Evolutionary conservation across 1,140 invertebrate genomes (phyloP).

Genomic region (Lordiphosa collinella): DNA sequence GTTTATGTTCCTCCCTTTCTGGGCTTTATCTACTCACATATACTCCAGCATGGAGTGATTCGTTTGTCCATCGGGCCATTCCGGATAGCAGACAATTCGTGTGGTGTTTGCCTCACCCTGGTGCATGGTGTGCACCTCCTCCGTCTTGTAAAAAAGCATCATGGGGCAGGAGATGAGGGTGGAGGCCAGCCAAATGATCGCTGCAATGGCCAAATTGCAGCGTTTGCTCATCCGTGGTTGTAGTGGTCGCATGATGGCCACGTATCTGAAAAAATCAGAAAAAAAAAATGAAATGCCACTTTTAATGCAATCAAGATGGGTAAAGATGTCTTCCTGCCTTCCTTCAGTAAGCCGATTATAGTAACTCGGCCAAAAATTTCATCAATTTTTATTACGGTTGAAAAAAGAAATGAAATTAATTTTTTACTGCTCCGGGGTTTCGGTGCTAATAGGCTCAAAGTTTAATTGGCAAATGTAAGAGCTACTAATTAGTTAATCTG

Average conservation of each 20-base stretch:
- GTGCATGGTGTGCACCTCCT: slow-evolving; percentile 80
- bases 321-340: no score
- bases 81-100: slow-evolving; percentile 87
- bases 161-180: slow-evolving; percentile 90
- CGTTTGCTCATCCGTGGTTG: slow-evolving; percentile 90
- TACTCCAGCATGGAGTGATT: slow-evolving; percentile 87
- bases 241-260: slow-evolving; percentile 95
- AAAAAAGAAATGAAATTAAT: slow-evolving; percentile 22
- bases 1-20: background rate
- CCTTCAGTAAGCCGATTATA: slow-evolving; percentile 35
- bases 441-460: background rate
- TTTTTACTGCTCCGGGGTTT: slow-evolving; percentile 14
- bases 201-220: slow-evolving; percentile 89
- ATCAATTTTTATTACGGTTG: slow-evolving; percentile 3
- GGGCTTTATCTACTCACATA: slow-evolving; percentile 83
- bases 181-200: slow-evolving; percentile 88
- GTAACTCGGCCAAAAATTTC: slow-evolving; percentile 18
- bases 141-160: slow-evolving; percentile 89
- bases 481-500: no score
- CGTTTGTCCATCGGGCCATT: slow-evolving; percentile 90
- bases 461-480: no score
- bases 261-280: slow-evolving; percentile 88
- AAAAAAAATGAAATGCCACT: slow-evolving; percentile 5
- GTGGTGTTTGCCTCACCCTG: slow-evolving; percentile 76
- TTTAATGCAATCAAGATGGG: slow-evolving; percentile 27